Evolutionary conservation across 2,888 invertebrate species (phyloP).

Genomic region (Cyclophora albipunctata): DNA sequence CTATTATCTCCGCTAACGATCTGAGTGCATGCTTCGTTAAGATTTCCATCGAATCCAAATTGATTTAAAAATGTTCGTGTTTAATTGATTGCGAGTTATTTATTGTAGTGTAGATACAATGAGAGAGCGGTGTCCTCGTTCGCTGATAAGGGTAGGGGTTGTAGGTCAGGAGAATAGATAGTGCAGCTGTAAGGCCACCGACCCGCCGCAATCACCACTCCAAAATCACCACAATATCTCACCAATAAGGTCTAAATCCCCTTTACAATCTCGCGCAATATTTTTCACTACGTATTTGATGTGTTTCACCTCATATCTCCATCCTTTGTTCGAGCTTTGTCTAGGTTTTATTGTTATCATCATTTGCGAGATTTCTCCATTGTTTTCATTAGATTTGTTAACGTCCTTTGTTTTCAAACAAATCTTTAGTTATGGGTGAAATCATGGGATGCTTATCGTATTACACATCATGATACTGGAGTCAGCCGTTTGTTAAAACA

Average conservation of each 20-base stretch:
- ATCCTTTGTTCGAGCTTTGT: not conserved
- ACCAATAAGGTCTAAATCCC: constrained; percentile 18
- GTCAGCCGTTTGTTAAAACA: too few species aligned
- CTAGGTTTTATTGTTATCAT: too few species aligned
- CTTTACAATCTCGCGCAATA: constrained; percentile 1
- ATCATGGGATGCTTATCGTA: too few species aligned
- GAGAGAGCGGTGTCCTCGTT: constrained; percentile 62
- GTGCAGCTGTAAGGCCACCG: constrained; percentile 53
- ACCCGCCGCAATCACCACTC: constrained; percentile 27
- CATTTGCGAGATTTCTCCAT: constrained; percentile 11
- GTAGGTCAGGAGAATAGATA: constrained; percentile 63
- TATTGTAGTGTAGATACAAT: constrained; percentile 36
- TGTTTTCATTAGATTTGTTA: constrained; percentile 13
- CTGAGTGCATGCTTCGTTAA: constrained; percentile 58
- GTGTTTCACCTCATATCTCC: not conserved
- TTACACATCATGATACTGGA: too few species aligned
- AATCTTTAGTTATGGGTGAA: constrained; percentile 3
- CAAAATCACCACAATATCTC: not conserved
- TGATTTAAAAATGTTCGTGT: constrained; percentile 38
- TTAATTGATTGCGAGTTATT: constrained; percentile 51
- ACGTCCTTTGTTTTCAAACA: constrained; percentile 17
- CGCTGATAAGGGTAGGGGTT: constrained; percentile 62
- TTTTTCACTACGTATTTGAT: not conserved
- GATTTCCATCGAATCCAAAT: constrained; percentile 60
- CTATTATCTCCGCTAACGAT: constrained; percentile 70